Evolutionary conservation across 2,888 invertebrate species (phyloP), one percentile per base, ranked within the genome.

Genomic region (Orgyia antiqua): DNA sequence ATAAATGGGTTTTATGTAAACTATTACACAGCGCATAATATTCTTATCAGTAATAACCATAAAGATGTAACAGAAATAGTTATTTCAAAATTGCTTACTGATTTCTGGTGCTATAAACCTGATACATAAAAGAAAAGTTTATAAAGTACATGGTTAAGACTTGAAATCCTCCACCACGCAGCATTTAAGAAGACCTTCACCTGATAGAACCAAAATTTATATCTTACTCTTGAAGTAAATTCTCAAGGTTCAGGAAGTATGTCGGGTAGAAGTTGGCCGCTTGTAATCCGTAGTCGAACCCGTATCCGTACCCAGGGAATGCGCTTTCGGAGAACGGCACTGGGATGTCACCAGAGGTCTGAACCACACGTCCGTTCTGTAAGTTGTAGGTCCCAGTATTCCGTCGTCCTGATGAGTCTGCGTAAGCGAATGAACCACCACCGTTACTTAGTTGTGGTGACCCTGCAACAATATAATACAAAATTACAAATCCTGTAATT

Each of bases 391-490:
- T 76, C 11, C 82, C 83, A 43, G 73, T 75, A 61, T 80, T 80
- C 78, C 79, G 80, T 53, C 72, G 68, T 41, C 86, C 86, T 3
- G 62, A 18, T 2, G 82, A 64, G 49, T 83, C 84, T 50, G 70
- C 67, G 45, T 69, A 82, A 1, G 78, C 53, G 55, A 54, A 83
- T 4, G 66, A 69, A 4, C 75, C 78, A 31, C 68, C 74, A 25
- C 78, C 76, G 13, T 0, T 9, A 10, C 11, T 10, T 32, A 9
- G 20, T 29, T 32, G 35, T 32, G 33, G 11, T 13, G 9, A 23
- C 11, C 35, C 54, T 50, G 36, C n/a, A n/a, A n/a, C n/a, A n/a
- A n/a, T n/a, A n/a, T n/a, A 15, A 6, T 4, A 15, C 6, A 15
- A 15, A 15, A 15, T 15, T 15, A 15, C 15, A 15, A 15, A 15